These are phyloP conservation scores for Gopherus flavomarginatus DNA, from an alignment of 2,113 vertebrate genomes.

Conservation along the genomic window DNA sequence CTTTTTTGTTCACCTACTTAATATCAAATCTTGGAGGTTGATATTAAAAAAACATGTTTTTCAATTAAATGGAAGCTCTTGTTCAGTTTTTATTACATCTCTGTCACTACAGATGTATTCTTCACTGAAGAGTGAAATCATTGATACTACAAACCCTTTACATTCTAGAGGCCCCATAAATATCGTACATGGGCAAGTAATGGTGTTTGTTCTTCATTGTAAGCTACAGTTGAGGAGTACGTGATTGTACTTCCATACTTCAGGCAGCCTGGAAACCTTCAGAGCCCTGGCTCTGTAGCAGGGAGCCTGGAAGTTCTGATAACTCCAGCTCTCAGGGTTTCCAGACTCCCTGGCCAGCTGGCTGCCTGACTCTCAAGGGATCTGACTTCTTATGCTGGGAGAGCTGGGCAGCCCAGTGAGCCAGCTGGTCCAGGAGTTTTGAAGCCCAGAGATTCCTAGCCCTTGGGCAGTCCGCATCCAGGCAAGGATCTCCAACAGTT, in stretches of 20 bases:
- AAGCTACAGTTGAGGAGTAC: not conserved
- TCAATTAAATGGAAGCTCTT: not conserved
- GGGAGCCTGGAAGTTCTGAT: not conserved
- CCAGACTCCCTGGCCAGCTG: not conserved
- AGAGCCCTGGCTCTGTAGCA: not conserved
- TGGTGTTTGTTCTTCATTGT: not conserved
- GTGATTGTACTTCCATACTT: not conserved
- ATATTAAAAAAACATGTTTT: not conserved
- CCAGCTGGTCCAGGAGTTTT: not conserved
- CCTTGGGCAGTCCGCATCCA: not conserved
- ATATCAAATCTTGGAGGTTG: not conserved
- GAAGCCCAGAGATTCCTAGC: not conserved
- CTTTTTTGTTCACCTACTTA: not conserved
- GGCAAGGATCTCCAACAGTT: not conserved
- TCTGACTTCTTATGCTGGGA: not conserved
- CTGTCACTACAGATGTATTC: not conserved
- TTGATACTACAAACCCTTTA: not conserved
- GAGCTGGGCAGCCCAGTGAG: not conserved
- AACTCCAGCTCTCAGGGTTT: not conserved
- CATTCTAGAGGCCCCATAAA: no score
- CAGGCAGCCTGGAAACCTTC: not conserved
- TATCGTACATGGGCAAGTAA: not conserved
- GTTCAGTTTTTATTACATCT: not conserved
- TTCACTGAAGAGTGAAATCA: not conserved
- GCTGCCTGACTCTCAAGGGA: not conserved